phyloP scores from a whole-genome alignment of 2,797 vertebrate species.

The Linurgus olivaceus region DNA sequence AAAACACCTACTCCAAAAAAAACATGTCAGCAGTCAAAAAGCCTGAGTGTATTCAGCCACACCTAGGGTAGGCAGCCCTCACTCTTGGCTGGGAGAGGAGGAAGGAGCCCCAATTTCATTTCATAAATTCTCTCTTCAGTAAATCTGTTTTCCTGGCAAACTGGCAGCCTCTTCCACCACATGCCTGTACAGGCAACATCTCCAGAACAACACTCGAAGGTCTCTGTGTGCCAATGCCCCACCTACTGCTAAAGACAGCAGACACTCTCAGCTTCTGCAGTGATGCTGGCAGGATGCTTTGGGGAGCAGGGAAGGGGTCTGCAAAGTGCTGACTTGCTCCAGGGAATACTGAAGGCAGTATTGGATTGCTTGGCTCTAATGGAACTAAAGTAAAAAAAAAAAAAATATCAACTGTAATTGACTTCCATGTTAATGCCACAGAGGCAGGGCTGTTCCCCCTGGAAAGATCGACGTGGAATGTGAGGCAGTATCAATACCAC shows the following conservation, averaged over 20 bases:
- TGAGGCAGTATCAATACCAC: background rate
- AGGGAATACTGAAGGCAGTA: constrained; percentile 16
- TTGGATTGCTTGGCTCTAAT: constrained; percentile 45
- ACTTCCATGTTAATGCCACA: constrained; percentile 48
- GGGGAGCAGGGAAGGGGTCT: background rate
- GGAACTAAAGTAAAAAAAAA: constrained; percentile 4
- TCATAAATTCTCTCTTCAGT: background rate
- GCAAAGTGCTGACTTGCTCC: background rate
- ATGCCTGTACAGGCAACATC: background rate
- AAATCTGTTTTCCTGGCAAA: background rate
- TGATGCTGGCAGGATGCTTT: background rate
- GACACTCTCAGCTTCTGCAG: background rate
- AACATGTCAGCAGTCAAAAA: background rate
- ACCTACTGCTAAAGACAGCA: background rate
- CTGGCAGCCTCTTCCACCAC: background rate
- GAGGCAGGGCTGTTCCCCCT: background rate
- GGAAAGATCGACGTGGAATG: constrained; percentile 4
- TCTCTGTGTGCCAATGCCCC: background rate
- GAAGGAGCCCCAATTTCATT: background rate
- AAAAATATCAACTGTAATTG: constrained; percentile 26
- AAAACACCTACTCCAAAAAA: background rate
- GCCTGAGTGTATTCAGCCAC: background rate
- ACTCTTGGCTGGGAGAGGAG: background rate
- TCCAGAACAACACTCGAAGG: background rate
- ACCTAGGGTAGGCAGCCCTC: background rate